Percentiles rank a stretch among this genome's conserved stretches.
phyloP scores from a whole-genome alignment of 2,888 invertebrate genomes.

The Bombylius major region DNA sequence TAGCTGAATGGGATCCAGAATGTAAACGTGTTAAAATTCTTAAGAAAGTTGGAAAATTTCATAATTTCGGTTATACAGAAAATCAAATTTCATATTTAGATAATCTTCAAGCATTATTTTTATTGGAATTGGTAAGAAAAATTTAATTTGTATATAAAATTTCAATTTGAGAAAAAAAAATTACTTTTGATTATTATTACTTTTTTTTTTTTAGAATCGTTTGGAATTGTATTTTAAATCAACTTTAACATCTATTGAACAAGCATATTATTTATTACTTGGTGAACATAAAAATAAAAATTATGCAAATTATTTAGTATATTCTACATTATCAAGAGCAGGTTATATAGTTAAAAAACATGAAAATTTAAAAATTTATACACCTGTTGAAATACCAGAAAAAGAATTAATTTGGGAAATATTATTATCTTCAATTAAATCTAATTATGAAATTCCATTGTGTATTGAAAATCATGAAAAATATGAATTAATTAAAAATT shows the following conservation, averaged over 20 bases:
- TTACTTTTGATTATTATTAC: background rate
- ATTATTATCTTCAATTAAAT: slow-evolving; percentile 19
- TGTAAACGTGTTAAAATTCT: slow-evolving; percentile 24
- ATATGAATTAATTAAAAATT: slow-evolving; percentile 16
- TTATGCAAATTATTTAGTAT: slow-evolving; percentile 28
- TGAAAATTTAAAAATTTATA: slow-evolving; percentile 11
- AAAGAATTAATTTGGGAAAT: slow-evolving; percentile 29
- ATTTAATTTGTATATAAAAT: background rate
- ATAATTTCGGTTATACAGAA: slow-evolving; percentile 26
- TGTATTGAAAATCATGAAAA: slow-evolving; percentile 17
- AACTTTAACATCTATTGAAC: slow-evolving; percentile 27
- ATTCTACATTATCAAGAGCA: slow-evolving; percentile 27
- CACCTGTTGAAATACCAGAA: slow-evolving; percentile 12
- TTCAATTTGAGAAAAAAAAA: background rate
- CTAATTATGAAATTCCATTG: slow-evolving; percentile 18
- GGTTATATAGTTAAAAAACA: slow-evolving; percentile 29
- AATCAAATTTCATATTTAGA: slow-evolving; percentile 25
- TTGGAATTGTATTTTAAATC: slow-evolving; percentile 26
- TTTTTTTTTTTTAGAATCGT: slow-evolving; percentile 23
- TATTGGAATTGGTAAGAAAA: slow-evolving; percentile 26
- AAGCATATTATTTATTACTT: slow-evolving; percentile 28
- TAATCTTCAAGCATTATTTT: slow-evolving; percentile 28
- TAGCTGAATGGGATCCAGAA: slow-evolving; percentile 24
- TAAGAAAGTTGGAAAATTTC: slow-evolving; percentile 32
- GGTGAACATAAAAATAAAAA: slow-evolving; percentile 22